Conservation (phyloP, 2,888 invertebrate genomes). For the Mellilla xanthometata region DNA sequence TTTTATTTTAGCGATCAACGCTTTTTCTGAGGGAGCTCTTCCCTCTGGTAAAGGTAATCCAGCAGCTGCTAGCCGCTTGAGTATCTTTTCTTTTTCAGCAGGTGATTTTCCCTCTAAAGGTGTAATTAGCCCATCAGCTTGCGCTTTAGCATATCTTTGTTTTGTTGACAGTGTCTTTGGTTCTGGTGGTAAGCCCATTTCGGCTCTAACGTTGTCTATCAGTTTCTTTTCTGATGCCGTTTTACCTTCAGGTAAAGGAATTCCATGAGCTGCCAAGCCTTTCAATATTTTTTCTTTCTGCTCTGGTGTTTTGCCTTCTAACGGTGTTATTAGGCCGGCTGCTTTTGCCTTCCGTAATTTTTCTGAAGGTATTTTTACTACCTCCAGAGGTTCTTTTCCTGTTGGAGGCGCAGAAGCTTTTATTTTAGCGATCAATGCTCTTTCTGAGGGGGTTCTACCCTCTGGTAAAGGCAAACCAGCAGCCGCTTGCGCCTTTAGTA, state of each 20-base stretch:
- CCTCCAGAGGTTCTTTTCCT: neutral
- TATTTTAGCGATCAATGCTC: conserved; percentile 36
- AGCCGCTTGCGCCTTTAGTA: conserved; percentile 29
- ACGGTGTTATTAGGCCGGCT: conserved; percentile 26
- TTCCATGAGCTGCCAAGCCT: conserved; percentile 32
- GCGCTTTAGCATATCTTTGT: conserved; percentile 35
- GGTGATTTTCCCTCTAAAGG: conserved; percentile 32
- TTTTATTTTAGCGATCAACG: conserved; percentile 26
- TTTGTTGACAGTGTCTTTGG: conserved; percentile 36
- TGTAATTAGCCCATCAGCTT: conserved; percentile 26
- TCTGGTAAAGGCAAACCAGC: conserved; percentile 31
- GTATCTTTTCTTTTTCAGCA: conserved; percentile 26
- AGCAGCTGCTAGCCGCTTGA: conserved; percentile 28
- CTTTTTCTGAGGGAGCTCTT: conserved; percentile 42
- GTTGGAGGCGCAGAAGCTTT: conserved; percentile 15
- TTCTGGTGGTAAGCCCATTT: conserved; percentile 39
- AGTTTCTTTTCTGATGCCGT: conserved; percentile 29
- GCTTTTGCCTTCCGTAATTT: conserved; percentile 24
- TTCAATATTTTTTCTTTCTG: conserved; percentile 43
- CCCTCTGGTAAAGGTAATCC: conserved; percentile 36
- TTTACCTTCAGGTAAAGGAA: conserved; percentile 32
- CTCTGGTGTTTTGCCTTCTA: conserved; percentile 39
- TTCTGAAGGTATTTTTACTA: conserved; percentile 30
- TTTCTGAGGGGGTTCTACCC: conserved; percentile 43
- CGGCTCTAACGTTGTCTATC: conserved; percentile 26